phyloP scores from a whole-genome alignment of 2,888 invertebrate species.

The Eucera pruinosa region DNA sequence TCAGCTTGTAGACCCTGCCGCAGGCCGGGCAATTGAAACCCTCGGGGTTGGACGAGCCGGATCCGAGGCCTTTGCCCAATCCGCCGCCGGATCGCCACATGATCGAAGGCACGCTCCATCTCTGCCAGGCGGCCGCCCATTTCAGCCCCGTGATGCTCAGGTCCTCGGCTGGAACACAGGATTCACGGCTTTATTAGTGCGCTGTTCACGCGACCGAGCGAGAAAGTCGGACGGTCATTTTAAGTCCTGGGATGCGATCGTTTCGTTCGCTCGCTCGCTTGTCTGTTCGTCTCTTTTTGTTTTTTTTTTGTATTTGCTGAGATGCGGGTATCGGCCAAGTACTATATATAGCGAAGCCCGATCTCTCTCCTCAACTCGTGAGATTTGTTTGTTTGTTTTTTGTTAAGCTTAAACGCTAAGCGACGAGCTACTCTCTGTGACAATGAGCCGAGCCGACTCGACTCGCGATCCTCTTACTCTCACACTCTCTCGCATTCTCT shows the following conservation, averaged over 20 bases:
- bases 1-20: constrained; percentile 93
- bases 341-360: constrained; percentile 40
- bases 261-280: constrained; percentile 19
- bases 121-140: constrained; percentile 89
- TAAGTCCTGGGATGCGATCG: constrained; percentile 39
- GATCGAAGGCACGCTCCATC: constrained; percentile 83
- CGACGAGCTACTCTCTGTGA: background rate
- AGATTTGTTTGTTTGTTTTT: too few species aligned
- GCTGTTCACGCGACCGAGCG: constrained; percentile 41
- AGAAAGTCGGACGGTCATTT: constrained; percentile 44
- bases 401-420: constrained; percentile 53
- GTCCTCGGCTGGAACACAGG: constrained; percentile 87
- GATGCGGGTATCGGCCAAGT: constrained; percentile 49
- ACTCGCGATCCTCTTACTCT: constrained; percentile 2
- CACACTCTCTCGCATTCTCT: too few species aligned
- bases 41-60: constrained; percentile 81
- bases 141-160: constrained; percentile 90
- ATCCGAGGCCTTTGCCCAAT: constrained; percentile 80
- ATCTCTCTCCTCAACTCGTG: constrained; percentile 34
- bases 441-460: background rate
- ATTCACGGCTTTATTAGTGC: constrained; percentile 78
- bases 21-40: constrained; percentile 92
- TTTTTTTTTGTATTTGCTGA: constrained; percentile 9
- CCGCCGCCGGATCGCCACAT: constrained; percentile 83
- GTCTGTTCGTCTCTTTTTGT: constrained; percentile 14